phyloP scores from a whole-genome alignment of 2,888 invertebrate species.

The Tubulanus polymorphus region DNA sequence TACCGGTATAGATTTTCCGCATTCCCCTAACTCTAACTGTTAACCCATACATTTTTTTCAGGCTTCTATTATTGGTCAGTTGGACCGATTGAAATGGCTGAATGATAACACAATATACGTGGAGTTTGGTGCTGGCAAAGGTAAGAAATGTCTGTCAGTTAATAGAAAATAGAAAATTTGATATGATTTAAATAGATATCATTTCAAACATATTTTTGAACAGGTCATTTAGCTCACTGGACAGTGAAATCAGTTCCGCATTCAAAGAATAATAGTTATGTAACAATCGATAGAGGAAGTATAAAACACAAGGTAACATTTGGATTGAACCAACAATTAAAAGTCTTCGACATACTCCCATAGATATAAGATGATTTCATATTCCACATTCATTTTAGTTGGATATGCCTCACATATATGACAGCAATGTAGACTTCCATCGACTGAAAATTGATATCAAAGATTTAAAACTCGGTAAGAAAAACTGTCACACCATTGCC shows the following conservation, averaged over 20 bases:
- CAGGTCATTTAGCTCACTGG: conserved; percentile 77
- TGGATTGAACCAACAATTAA: background rate
- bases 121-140: conserved; percentile 89
- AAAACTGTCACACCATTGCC: no score
- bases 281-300: conserved; percentile 75
- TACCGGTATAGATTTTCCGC: conserved; percentile 2
- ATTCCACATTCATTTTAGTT: conserved; percentile 31
- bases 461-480: conserved; percentile 64
- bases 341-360: background rate
- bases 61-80: conserved; percentile 69
- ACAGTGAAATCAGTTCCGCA: conserved; percentile 63
- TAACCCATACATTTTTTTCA: conserved; percentile 20
- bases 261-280: conserved; percentile 57
- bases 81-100: conserved; percentile 63
- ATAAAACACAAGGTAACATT: conserved; percentile 70
- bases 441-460: conserved; percentile 78
- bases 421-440: conserved; percentile 53
- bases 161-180: background rate
- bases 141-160: conserved; percentile 50
- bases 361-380: background rate
- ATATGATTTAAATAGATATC: background rate
- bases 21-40: background rate
- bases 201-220: background rate
- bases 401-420: conserved; percentile 49
- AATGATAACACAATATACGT: conserved; percentile 67